Conservation (phyloP, 2,888 invertebrate species). For the Aromia moschata region DNA sequence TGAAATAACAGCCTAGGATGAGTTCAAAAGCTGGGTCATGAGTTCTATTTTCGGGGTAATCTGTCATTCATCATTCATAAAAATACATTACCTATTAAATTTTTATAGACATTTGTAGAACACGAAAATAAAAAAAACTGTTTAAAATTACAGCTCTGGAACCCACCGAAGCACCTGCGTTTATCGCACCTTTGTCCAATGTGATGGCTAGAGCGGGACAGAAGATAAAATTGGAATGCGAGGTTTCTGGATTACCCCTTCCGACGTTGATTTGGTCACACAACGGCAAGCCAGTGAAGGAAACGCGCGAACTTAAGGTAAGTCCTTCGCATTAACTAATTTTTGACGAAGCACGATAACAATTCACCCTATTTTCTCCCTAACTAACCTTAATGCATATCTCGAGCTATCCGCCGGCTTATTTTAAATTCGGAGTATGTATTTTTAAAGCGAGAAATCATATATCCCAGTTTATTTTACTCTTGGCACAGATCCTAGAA, state of each 20-base stretch:
- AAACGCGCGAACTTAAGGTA: constrained; percentile 71
- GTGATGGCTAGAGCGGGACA: constrained; percentile 79
- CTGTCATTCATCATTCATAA: constrained; percentile 12
- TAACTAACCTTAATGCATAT: no score
- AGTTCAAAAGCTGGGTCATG: constrained; percentile 12
- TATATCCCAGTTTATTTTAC: constrained; percentile 23
- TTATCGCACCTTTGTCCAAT: constrained; percentile 72
- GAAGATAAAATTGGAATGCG: constrained; percentile 76
- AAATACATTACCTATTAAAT: constrained; percentile 22
- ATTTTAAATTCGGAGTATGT: constrained; percentile 18
- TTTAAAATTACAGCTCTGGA: constrained; percentile 65
- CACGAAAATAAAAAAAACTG: constrained; percentile 19
- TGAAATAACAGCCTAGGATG: not conserved
- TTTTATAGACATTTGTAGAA: constrained; percentile 23
- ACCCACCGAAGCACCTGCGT: constrained; percentile 70
- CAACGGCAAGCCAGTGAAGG: constrained; percentile 72
- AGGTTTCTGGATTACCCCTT: constrained; percentile 71
- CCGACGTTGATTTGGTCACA: constrained; percentile 75
- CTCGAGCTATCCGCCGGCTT: no score
- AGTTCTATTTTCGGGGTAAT: constrained; percentile 15
- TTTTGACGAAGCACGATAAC: no score
- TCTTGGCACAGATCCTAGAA: constrained; percentile 37
- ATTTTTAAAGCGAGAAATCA: constrained; percentile 19
- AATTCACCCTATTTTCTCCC: no score
- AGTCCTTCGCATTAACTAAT: constrained; percentile 54